Base-by-base conservation (phyloP, 1,140 invertebrate genomes). In the Drosophila mayri region DNA sequence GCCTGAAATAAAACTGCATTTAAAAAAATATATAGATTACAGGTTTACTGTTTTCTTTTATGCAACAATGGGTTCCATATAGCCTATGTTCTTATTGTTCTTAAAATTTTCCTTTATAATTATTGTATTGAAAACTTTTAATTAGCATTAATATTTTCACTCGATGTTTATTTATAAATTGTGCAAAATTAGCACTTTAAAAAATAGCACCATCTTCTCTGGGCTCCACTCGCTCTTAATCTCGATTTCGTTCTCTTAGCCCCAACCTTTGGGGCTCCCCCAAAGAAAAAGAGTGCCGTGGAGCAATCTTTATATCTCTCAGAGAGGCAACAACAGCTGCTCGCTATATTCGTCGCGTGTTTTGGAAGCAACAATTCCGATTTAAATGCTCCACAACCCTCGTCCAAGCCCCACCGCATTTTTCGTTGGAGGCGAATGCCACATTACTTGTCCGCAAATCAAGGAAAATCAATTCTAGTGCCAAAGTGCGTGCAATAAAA, bases 281-380 rank as follows among this genome's bases (percentile, higher is more conserved):
- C 58, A 52, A 20, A 14, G 1, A 25, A 1, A 22, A 18, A 61
- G 60, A 68, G 54, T 28, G 12, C 32, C 60, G 22, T 28, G 61
- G 57, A 43, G 62, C 61, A 20, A 22, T 52, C 50, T 22, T 4
- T 4, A 3, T 28, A 54, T 62, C 54, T 66, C 62, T 55, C 35
- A 59, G 63, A 77, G 74, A 77, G 55, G 37, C 46, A 54, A 40
- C 54, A 67, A 76, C 74, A 66, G 74, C 74, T 79, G 61, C 58
- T 79, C 43, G 43, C 66, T 41, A 47, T 43, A 46, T 35, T 28
- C 49, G 61, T 75, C 68, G 80, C 81, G 62, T 84, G 74, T 80
- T 88, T 84, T 88, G 80, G 77, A 90, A 75, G 73, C 76, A 90
- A 81, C 85, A 88, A 90, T 80, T 77, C 63, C 63, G 54, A 49